Evolutionary conservation across 2,888 invertebrate genomes (phyloP).

Genomic region (Apamea epomidion): DNA sequence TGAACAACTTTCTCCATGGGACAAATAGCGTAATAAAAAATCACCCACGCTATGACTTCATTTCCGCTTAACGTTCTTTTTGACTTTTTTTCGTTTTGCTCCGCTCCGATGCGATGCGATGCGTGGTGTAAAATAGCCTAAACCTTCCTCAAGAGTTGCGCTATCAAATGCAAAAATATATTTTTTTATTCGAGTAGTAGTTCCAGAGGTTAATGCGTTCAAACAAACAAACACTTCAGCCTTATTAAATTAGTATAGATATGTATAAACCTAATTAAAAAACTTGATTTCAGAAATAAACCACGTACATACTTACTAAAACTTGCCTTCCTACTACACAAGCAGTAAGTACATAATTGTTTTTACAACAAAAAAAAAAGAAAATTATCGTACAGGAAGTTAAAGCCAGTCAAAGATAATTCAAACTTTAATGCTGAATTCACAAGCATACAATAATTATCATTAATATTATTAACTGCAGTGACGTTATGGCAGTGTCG

Average conservation of each 20-base stretch:
- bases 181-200: background rate
- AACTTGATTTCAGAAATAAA: background rate
- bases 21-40: too few species aligned
- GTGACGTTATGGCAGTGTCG: slow-evolving; percentile 18
- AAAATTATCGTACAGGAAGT: slow-evolving; percentile 50
- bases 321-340: slow-evolving; percentile 11
- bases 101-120: too few species aligned
- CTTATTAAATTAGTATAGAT: background rate
- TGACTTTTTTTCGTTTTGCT: too few species aligned
- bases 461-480: slow-evolving; percentile 19
- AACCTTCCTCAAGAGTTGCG: background rate
- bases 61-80: too few species aligned
- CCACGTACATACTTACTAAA: background rate
- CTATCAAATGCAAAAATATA: too few species aligned
- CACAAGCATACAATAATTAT: slow-evolving; percentile 43
- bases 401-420: slow-evolving; percentile 36
- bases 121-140: background rate
- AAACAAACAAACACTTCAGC: background rate
- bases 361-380: slow-evolving; percentile 15
- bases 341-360: too few species aligned
- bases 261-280: background rate
- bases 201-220: background rate
- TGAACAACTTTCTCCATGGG: too few species aligned
- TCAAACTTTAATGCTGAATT: slow-evolving; percentile 47
- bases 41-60: background rate